Percentiles rank a stretch among this genome's conserved stretches.
phyloP scores from a whole-genome alignment of 2,888 invertebrate species.

The Rotaria magnacalcarata region DNA sequence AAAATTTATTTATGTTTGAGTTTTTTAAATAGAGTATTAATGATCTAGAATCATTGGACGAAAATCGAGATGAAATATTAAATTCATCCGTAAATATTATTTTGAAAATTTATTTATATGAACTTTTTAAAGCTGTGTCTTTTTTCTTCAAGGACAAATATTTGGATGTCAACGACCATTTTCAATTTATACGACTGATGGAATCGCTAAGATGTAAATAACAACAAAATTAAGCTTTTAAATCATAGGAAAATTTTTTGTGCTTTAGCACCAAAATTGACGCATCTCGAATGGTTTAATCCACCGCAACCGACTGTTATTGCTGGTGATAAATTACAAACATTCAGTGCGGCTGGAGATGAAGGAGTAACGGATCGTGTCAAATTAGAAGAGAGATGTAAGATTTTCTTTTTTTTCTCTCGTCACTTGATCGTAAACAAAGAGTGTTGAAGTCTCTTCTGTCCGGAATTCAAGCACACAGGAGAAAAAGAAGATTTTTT shows the following conservation, averaged over 20 bases:
- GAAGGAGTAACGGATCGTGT: background rate
- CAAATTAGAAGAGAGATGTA: slow-evolving; percentile 6
- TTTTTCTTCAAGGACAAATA: background rate
- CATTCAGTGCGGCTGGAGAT: background rate
- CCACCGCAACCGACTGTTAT: background rate
- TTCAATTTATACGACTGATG: slow-evolving; percentile 7
- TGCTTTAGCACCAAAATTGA: background rate
- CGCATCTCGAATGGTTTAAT: slow-evolving; percentile 1
- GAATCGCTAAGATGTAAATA: background rate
- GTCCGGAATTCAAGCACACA: no score
- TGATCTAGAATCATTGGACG: slow-evolving; percentile 3
- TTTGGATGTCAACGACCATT: slow-evolving; percentile 20
- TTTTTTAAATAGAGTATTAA: slow-evolving; percentile 3
- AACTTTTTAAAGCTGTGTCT: background rate
- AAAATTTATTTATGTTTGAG: background rate
- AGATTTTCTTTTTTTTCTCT: background rate
- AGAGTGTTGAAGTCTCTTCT: no score
- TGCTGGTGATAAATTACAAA: slow-evolving; percentile 34
- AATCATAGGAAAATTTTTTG: background rate
- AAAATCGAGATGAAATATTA: slow-evolving; percentile 21
- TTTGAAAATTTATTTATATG: background rate
- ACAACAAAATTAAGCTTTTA: background rate
- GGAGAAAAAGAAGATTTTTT: background rate
- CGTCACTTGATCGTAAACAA: no score
- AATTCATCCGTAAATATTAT: slow-evolving; percentile 10